Conservation (phyloP, 35 echinoderm and acorn worm genomes). For the Anneissia japonica region DNA sequence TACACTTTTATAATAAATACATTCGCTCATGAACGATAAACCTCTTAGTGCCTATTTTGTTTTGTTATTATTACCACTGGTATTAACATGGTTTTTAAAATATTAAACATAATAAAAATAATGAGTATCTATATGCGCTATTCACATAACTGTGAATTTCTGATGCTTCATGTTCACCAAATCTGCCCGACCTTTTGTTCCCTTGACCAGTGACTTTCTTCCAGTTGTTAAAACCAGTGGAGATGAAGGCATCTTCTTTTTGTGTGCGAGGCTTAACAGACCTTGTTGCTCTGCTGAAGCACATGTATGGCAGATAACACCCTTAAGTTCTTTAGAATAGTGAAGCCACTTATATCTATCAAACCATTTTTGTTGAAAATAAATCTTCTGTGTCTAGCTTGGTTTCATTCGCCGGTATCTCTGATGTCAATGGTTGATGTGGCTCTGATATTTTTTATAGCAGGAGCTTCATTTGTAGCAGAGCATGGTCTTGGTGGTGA, state of each 20-base stretch:
- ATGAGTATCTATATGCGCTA: too few species aligned
- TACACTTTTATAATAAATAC: too few species aligned
- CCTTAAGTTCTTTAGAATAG: constrained; percentile 12
- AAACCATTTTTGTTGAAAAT: constrained; percentile 38
- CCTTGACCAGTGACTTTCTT: constrained; percentile 29
- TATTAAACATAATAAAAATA: too few species aligned
- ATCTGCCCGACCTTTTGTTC: not conserved
- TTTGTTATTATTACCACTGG: too few species aligned
- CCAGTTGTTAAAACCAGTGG: constrained; percentile 50
- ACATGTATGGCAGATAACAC: constrained; percentile 35
- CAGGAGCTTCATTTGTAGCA: too few species aligned
- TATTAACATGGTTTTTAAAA: too few species aligned
- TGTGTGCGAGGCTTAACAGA: not conserved
- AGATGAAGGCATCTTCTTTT: constrained; percentile 33
- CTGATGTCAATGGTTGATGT: not conserved
- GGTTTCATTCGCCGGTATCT: constrained; percentile 6
- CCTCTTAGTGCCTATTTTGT: too few species aligned
- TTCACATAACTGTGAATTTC: constrained; percentile 21
- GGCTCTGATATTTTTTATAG: too few species aligned
- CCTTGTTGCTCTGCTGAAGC: not conserved
- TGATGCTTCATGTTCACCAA: constrained; percentile 29
- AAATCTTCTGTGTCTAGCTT: not conserved
- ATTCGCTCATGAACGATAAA: too few species aligned
- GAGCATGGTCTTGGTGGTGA: too few species aligned
- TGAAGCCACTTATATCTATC: constrained; percentile 48